Percentiles rank a stretch among this genome's conserved stretches.
Evolutionary conservation across 2,797 vertebrate genomes (phyloP).

Genomic region (Liasis olivaceus): DNA sequence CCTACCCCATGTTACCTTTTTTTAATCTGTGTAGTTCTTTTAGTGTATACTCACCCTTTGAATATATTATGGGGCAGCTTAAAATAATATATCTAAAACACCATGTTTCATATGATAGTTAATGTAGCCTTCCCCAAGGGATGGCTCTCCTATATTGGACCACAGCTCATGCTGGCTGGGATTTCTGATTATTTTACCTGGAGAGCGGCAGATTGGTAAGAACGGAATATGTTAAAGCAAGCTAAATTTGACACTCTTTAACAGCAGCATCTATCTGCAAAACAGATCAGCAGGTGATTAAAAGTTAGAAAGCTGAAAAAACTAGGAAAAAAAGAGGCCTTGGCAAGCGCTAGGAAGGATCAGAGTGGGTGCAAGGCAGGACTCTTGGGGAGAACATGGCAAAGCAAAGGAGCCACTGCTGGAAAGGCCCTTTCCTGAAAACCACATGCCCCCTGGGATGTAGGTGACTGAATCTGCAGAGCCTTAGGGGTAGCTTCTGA

Average conservation of each 20-base stretch:
- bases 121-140: neutral
- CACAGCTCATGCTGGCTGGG: neutral
- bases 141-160: neutral
- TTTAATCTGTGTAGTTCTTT: neutral
- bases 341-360: neutral
- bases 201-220: neutral
- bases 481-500: neutral
- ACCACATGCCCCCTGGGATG: too few species aligned
- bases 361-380: too few species aligned
- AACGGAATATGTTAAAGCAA: neutral
- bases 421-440: too few species aligned
- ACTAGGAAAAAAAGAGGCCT: neutral
- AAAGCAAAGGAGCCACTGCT: too few species aligned
- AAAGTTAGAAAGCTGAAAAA: neutral
- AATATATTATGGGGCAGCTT: neutral
- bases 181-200: neutral
- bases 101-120: neutral
- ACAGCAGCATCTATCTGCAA: neutral
- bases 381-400: too few species aligned
- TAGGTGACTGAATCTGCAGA: neutral
- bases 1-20: neutral
- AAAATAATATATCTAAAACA: neutral
- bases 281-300: neutral
- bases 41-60: neutral
- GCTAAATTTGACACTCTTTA: neutral